Conservation (phyloP, 2,113 vertebrate species). For the Ophiodon elongatus region DNA sequence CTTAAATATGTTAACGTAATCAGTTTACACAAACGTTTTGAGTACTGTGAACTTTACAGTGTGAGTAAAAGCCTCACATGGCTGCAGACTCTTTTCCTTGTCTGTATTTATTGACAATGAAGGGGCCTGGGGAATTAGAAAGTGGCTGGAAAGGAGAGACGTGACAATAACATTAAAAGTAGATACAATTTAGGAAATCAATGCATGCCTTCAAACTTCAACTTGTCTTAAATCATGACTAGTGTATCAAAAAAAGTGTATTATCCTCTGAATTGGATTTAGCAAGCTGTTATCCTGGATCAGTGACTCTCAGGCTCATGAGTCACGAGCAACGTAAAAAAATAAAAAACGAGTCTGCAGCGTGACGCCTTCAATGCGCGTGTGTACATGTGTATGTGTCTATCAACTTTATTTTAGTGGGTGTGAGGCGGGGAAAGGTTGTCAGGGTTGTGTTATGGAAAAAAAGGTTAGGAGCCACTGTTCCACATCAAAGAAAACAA, state of each 20-base stretch:
- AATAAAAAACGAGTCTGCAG: slow-evolving; percentile 14
- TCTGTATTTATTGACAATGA: background rate
- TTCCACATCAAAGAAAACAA: slow-evolving; percentile 44
- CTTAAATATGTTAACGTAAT: background rate
- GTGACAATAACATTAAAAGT: background rate
- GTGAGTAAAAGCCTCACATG: too few species aligned
- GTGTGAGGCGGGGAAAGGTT: background rate
- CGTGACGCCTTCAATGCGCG: background rate
- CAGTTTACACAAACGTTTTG: background rate
- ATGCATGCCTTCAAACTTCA: background rate
- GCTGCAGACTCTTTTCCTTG: background rate
- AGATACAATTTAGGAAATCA: background rate
- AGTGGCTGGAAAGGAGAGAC: background rate
- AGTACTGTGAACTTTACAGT: background rate
- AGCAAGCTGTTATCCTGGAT: slow-evolving; percentile 22
- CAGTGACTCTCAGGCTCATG: background rate
- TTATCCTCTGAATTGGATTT: slow-evolving; percentile 11
- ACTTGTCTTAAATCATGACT: slow-evolving; percentile 3
- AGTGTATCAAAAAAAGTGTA: background rate
- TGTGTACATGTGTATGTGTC: background rate
- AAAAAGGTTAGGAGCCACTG: slow-evolving; percentile 11
- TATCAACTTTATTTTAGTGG: slow-evolving; percentile 13
- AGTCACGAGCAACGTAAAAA: slow-evolving; percentile 7
- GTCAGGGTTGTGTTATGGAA: background rate
- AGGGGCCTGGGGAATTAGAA: background rate